Evolutionary conservation across 2,113 vertebrate genomes (phyloP).

Genomic region (Baryphthengus martii): DNA sequence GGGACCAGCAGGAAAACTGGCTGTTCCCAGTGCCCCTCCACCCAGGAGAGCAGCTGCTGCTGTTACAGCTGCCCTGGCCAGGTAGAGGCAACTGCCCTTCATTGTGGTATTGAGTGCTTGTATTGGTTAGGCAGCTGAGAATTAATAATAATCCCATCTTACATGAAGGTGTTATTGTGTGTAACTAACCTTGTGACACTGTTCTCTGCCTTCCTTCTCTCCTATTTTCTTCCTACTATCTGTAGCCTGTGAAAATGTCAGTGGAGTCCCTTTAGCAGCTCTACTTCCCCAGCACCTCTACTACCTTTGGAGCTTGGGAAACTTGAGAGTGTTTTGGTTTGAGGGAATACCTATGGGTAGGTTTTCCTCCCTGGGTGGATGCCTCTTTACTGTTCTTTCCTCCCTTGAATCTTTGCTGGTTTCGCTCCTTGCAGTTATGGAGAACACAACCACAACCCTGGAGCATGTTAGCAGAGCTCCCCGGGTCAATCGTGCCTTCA

Average conservation of each 20-base stretch:
- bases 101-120: not conserved
- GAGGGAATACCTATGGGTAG: not conserved
- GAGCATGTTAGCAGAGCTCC: not conserved
- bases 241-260: not conserved
- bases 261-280: not conserved
- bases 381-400: not conserved
- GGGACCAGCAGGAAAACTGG: not conserved
- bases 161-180: not conserved
- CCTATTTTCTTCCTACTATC: not conserved
- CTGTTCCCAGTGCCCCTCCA: not conserved
- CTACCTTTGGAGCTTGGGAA: not conserved
- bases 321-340: not conserved
- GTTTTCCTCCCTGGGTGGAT: not conserved
- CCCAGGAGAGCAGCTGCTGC: not conserved
- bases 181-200: not conserved
- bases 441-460: not conserved
- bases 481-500: rapidly evolving
- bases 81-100: not conserved
- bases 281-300: not conserved
- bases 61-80: not conserved
- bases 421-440: not conserved
- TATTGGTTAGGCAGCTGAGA: not conserved
- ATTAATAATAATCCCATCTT: not conserved
- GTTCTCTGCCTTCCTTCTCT: not conserved
- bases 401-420: not conserved